A percentile compares a stretch with the other conserved stretches of the same genome.
Conservation (phyloP, 1,140 invertebrate species). For the Anastrepha obliqua region DNA sequence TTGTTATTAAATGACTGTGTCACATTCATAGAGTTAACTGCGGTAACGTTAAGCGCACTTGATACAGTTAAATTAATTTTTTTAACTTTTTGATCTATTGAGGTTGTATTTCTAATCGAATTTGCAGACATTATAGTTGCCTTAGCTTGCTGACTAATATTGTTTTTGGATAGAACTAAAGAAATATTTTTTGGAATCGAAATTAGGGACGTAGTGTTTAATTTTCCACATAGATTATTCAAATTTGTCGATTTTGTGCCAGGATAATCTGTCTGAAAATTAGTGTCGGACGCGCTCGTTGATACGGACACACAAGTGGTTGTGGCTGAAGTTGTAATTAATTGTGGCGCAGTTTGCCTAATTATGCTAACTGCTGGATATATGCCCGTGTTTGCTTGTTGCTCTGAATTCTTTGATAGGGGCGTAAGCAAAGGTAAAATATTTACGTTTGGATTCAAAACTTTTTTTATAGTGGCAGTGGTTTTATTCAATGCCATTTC, state of each 20-base stretch:
- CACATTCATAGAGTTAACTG: conserved; percentile 17
- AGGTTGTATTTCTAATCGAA: conserved; percentile 22
- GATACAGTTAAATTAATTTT: conserved; percentile 49
- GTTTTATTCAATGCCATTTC: conserved; percentile 59
- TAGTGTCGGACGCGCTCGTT: conserved; percentile 44
- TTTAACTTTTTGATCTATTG: conserved; percentile 25
- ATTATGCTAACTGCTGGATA: conserved; percentile 55
- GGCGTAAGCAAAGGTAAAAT: conserved; percentile 39
- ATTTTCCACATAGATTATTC: conserved; percentile 22
- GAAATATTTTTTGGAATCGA: conserved; percentile 37
- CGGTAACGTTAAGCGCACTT: conserved; percentile 8
- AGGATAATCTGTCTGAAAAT: background rate
- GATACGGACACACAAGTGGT: conserved; percentile 52
- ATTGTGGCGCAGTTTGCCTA: conserved; percentile 54
- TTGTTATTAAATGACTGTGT: conserved; percentile 21
- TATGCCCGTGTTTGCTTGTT: conserved; percentile 52
- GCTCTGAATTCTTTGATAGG: conserved; percentile 14
- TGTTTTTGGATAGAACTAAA: conserved; percentile 28
- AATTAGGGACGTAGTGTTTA: conserved; percentile 35
- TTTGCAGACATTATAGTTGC: conserved; percentile 27
- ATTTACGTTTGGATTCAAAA: conserved; percentile 31
- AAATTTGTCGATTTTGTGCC: conserved; percentile 24
- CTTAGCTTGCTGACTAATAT: conserved; percentile 1
- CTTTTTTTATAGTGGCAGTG: conserved; percentile 7
- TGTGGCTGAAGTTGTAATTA: conserved; percentile 55